These are phyloP conservation scores for Rotaria magnacalcarata DNA, from an alignment of 2,888 invertebrate genomes.

Conservation along the genomic window DNA sequence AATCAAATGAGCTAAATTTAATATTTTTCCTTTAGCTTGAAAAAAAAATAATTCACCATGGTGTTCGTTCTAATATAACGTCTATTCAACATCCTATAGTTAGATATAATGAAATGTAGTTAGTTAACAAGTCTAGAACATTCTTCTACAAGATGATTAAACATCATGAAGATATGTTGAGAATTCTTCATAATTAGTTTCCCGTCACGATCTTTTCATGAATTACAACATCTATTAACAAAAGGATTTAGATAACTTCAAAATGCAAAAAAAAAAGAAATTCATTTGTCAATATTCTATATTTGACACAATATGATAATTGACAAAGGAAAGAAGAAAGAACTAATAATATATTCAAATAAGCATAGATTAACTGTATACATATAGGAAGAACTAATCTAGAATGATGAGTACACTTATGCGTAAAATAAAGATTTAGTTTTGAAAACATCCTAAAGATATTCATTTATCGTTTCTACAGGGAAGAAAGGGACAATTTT, in stretches of 20 bases:
- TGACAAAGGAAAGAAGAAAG: background rate
- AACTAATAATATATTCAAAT: background rate
- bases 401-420: no score
- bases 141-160: background rate
- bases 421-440: no score
- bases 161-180: background rate
- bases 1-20: no score
- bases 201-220: background rate
- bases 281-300: background rate
- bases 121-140: background rate
- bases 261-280: background rate
- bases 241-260: background rate
- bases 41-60: background rate
- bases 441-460: no score
- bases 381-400: no score
- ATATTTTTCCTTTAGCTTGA: no score
- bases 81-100: background rate
- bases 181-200: background rate
- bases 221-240: background rate
- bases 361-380: background rate
- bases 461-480: no score
- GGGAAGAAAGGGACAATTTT: no score
- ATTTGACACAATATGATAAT: background rate
- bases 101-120: background rate
- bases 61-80: background rate